Conservation (phyloP, 2,797 vertebrate genomes). For the Valencia hispanica region DNA sequence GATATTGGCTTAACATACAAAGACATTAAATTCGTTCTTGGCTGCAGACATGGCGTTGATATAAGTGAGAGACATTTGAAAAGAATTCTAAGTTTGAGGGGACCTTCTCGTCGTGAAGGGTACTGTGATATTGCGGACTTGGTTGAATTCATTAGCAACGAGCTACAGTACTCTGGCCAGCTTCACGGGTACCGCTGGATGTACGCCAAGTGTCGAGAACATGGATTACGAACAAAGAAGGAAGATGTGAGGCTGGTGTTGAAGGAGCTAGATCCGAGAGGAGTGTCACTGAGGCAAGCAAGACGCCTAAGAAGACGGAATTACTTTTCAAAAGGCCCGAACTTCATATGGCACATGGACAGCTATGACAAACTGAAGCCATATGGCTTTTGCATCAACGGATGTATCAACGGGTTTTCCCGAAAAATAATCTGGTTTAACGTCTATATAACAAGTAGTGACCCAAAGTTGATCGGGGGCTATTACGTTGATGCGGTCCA, state of each 20-base stretch:
- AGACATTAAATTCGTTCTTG: too few species aligned
- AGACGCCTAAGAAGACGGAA: neutral
- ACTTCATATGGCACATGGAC: too few species aligned
- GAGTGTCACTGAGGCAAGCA: neutral
- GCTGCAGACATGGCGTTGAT: too few species aligned
- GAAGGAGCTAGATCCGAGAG: slow-evolving; percentile 1
- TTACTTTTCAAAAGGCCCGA: slow-evolving; percentile 2
- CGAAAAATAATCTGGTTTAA: too few species aligned
- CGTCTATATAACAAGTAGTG: too few species aligned
- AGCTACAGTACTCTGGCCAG: neutral
- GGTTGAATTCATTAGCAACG: neutral
- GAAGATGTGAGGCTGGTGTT: neutral
- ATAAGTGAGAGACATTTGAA: too few species aligned
- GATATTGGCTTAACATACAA: too few species aligned
- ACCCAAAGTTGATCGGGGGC: too few species aligned
- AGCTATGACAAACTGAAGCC: too few species aligned
- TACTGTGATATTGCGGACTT: neutral
- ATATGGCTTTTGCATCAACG: too few species aligned
- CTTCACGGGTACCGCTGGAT: neutral
- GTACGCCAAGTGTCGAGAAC: neutral
- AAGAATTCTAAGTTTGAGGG: neutral
- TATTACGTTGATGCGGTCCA: too few species aligned
- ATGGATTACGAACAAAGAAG: neutral
- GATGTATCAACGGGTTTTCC: too few species aligned
- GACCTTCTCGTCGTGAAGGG: neutral